A percentile compares a stretch with the other conserved stretches of the same genome.
phyloP scores from a whole-genome alignment of 2,888 invertebrate genomes.

The Ctenicera cuprea region DNA sequence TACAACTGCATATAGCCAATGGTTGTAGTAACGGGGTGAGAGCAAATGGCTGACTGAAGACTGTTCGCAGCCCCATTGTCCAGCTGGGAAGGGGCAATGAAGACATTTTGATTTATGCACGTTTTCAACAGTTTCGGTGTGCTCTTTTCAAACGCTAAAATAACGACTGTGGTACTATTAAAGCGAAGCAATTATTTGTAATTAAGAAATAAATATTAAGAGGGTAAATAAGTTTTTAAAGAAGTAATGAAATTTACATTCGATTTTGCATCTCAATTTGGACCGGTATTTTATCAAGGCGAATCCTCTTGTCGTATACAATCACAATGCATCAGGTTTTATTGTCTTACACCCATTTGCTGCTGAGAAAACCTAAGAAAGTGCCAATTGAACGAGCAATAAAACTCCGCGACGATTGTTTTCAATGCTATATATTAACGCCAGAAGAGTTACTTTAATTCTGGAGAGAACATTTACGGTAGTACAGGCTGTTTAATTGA shows the following conservation, averaged over 20 bases:
- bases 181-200: slow-evolving; percentile 1
- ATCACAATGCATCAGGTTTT: slow-evolving; percentile 73
- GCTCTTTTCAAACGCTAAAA: neutral
- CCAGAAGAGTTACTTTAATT: slow-evolving; percentile 70
- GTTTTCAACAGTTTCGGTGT: neutral
- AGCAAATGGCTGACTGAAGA: slow-evolving; percentile 56
- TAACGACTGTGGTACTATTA: neutral
- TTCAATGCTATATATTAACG: slow-evolving; percentile 68
- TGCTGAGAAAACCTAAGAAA: slow-evolving; percentile 72
- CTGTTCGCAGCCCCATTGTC: slow-evolving; percentile 58
- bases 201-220: neutral
- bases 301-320: slow-evolving; percentile 71
- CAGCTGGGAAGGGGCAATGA: slow-evolving; percentile 53
- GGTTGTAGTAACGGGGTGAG: slow-evolving; percentile 27
- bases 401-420: slow-evolving; percentile 72
- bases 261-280: slow-evolving; percentile 68
- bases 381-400: slow-evolving; percentile 73
- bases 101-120: slow-evolving; percentile 56
- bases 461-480: slow-evolving; percentile 61
- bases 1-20: too few relatives aligned
- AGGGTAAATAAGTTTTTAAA: slow-evolving; percentile 21
- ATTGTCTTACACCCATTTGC: slow-evolving; percentile 72
- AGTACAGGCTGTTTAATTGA: slow-evolving; percentile 57
- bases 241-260: slow-evolving; percentile 67
- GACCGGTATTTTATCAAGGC: slow-evolving; percentile 67